Evolutionary conservation across 2,888 invertebrate species (phyloP).

Genomic region (Aspidapion aeneum): DNA sequence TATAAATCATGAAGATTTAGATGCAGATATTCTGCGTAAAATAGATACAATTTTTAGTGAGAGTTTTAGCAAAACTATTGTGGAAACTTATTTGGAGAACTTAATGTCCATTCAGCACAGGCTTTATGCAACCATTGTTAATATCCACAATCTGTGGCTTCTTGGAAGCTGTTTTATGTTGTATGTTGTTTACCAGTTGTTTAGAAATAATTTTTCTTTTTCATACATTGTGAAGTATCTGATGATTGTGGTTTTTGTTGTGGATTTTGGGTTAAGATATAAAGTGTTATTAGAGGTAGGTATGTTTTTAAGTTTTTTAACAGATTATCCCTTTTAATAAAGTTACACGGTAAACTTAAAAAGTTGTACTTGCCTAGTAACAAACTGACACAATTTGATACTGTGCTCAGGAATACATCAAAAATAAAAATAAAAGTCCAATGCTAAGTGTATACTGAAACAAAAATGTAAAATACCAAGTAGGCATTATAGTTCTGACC

Average conservation of each 20-base stretch:
- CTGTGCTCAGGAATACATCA: too few relatives aligned
- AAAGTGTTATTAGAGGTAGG: constrained; percentile 28
- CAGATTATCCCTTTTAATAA: too few relatives aligned
- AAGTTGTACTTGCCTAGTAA: too few relatives aligned
- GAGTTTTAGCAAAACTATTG: constrained; percentile 20
- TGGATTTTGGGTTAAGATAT: constrained; percentile 30
- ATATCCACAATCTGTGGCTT: constrained; percentile 21
- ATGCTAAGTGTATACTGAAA: too few relatives aligned
- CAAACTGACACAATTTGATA: too few relatives aligned
- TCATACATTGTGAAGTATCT: constrained; percentile 28
- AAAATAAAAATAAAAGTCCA: too few relatives aligned
- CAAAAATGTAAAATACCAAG: too few relatives aligned
- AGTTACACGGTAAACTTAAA: too few relatives aligned
- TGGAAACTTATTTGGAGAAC: constrained; percentile 22
- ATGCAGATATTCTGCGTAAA: constrained; percentile 25
- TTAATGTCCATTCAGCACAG: constrained; percentile 20
- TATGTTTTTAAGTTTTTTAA: constrained; percentile 7
- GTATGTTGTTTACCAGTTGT: constrained; percentile 25
- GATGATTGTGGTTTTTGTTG: constrained; percentile 23
- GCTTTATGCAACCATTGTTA: constrained; percentile 21
- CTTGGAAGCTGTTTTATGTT: constrained; percentile 18
- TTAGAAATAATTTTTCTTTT: constrained; percentile 27
- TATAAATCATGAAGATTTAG: constrained; percentile 21
- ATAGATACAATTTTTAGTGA: constrained; percentile 29
- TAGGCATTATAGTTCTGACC: too few relatives aligned